These are phyloP conservation scores for Iselma pallidipennis DNA, from an alignment of 2,888 invertebrate species.

Conservation along the genomic window DNA sequence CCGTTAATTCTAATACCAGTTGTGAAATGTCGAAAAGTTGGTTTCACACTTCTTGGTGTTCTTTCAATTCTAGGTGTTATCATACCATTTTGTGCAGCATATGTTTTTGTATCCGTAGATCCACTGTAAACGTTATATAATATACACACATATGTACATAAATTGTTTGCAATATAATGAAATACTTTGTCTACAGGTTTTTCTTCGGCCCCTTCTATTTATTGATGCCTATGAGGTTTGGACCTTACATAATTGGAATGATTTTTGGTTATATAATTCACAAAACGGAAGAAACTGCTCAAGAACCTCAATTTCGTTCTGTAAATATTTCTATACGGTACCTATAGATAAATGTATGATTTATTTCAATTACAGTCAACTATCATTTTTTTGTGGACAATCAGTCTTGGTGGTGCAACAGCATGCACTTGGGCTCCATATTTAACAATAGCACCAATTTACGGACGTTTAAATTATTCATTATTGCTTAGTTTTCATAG, in stretches of 20 bases:
- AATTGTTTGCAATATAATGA: not conserved
- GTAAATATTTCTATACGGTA: too few relatives aligned
- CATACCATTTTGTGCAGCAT: conserved; percentile 9
- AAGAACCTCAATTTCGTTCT: too few relatives aligned
- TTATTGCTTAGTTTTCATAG: not conserved
- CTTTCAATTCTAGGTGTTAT: conserved; percentile 7
- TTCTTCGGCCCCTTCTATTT: conserved; percentile 5
- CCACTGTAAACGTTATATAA: not conserved
- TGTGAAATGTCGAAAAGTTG: conserved; percentile 22
- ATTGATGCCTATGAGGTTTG: conserved; percentile 12
- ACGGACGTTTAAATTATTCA: not conserved
- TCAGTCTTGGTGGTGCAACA: not conserved
- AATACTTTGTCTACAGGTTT: not conserved
- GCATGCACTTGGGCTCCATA: not conserved
- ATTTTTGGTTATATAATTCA: conserved; percentile 11
- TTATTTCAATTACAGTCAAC: not conserved
- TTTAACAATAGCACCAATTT: not conserved
- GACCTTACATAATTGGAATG: conserved; percentile 16
- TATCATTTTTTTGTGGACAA: not conserved
- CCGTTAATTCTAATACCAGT: conserved; percentile 36
- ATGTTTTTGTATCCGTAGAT: not conserved
- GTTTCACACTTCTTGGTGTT: not conserved
- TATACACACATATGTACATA: conserved; percentile 2
- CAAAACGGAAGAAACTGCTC: conserved; percentile 4
- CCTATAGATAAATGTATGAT: not conserved